Conservation (phyloP, 1,140 invertebrate species). For the Xylocopa sonorina region DNA sequence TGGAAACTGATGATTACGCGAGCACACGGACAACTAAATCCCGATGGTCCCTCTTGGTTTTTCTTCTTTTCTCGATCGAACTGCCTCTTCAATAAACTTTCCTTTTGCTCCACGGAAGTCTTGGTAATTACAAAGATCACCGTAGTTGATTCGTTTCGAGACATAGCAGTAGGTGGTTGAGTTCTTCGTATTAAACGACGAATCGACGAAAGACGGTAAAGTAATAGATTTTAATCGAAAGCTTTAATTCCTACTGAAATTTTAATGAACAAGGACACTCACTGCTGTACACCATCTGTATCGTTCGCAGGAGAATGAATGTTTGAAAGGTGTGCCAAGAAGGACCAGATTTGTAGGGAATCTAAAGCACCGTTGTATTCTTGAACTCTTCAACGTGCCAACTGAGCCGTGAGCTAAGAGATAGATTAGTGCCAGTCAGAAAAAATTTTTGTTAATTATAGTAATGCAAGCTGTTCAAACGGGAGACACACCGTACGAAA, state of each 20-base stretch:
- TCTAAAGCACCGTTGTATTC: slow-evolving; percentile 42
- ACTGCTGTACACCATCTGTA: background rate
- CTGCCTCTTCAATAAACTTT: background rate
- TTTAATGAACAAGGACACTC: background rate
- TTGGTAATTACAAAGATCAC: slow-evolving; percentile 20
- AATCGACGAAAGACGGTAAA: background rate
- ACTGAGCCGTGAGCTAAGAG: slow-evolving; percentile 31
- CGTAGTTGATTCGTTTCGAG: slow-evolving; percentile 9
- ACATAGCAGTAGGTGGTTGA: background rate
- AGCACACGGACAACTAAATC: slow-evolving; percentile 18
- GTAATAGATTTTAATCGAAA: background rate
- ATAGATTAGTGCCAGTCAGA: slow-evolving; percentile 19
- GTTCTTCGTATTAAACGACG: background rate
- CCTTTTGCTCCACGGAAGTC: slow-evolving; percentile 8
- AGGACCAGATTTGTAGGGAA: background rate
- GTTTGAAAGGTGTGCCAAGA: slow-evolving; percentile 26
- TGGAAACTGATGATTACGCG: slow-evolving; percentile 21
- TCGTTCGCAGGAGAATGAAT: background rate
- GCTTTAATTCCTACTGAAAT: background rate
- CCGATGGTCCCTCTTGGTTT: background rate
- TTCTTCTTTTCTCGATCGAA: too few species aligned
- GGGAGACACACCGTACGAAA: background rate
- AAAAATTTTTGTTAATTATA: slow-evolving; percentile 47
- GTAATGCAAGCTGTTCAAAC: background rate
- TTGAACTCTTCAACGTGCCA: slow-evolving; percentile 38